phyloP scores from a whole-genome alignment of 2,113 vertebrate species.

The Psammodynastes pulverulentus region DNA sequence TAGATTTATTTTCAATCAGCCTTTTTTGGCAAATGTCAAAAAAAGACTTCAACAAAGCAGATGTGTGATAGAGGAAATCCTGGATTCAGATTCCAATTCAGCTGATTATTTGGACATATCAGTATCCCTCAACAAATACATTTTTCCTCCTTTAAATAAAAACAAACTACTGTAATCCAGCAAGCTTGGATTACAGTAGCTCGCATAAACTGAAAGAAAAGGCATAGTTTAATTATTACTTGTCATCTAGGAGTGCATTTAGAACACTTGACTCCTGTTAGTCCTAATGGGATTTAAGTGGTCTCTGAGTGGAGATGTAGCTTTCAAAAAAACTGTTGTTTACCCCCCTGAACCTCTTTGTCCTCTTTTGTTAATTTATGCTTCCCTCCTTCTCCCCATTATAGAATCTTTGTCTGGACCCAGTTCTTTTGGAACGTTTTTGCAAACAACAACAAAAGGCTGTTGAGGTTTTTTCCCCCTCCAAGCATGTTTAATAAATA shows the following conservation, averaged over 20 bases:
- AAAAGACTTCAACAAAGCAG: neutral
- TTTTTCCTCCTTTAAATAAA: too few species aligned
- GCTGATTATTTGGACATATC: neutral
- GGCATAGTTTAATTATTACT: neutral
- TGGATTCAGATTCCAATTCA: neutral
- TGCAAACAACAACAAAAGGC: neutral
- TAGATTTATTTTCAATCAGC: neutral
- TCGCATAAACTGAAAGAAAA: neutral
- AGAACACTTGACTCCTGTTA: neutral
- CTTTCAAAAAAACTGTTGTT: neutral
- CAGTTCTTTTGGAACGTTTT: neutral
- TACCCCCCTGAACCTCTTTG: neutral
- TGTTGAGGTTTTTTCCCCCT: too few species aligned
- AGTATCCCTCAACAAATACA: neutral
- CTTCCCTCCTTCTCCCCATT: neutral
- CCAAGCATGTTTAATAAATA: constrained; percentile 10
- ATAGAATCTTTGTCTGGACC: neutral
- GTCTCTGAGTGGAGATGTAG: too few species aligned
- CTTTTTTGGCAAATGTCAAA: neutral
- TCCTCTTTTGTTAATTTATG: neutral
- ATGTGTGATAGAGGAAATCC: neutral
- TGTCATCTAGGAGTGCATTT: neutral
- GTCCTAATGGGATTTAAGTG: neutral
- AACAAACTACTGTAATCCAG: neutral
- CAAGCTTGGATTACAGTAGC: too few species aligned